These are phyloP conservation scores for Chromobotia macracanthus DNA, from an alignment of 2,797 vertebrate genomes.

Conservation along the genomic window DNA sequence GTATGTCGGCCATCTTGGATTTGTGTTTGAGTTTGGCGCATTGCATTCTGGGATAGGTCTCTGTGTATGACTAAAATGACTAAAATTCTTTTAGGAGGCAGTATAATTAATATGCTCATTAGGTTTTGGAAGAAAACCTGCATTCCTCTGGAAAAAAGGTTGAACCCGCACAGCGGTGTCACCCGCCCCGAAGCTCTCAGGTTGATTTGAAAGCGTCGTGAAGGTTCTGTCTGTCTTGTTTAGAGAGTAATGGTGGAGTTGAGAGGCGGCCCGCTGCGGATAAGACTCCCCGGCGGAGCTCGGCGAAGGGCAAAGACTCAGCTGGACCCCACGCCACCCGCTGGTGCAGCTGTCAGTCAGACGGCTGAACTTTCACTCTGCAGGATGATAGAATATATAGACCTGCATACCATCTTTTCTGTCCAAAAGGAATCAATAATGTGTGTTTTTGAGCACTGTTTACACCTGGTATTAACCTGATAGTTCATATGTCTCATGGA, in stretches of 20 bases:
- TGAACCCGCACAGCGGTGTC: neutral
- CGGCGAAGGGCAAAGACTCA: slow-evolving; percentile 70
- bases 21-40: neutral
- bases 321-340: slow-evolving; percentile 63
- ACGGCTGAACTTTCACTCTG: slow-evolving; percentile 37
- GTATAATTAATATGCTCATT: neutral
- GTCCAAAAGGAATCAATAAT: neutral
- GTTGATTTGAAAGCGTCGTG: slow-evolving; percentile 23
- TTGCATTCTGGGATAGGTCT: neutral
- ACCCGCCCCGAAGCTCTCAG: neutral
- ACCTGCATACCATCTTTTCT: neutral
- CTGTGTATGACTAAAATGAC: neutral
- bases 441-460: neutral
- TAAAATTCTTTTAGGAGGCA: neutral
- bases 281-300: slow-evolving; percentile 58
- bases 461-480: neutral
- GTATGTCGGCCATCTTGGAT: neutral
- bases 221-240: slow-evolving; percentile 54
- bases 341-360: slow-evolving; percentile 66
- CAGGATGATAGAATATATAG: slow-evolving; percentile 28
- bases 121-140: neutral
- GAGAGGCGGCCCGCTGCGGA: slow-evolving; percentile 65
- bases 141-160: neutral
- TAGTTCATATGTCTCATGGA: too few relatives aligned
- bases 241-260: slow-evolving; percentile 61